These are phyloP conservation scores for Trichomycterus rosablanca DNA, from an alignment of 2,113 vertebrate genomes.

Conservation along the genomic window DNA sequence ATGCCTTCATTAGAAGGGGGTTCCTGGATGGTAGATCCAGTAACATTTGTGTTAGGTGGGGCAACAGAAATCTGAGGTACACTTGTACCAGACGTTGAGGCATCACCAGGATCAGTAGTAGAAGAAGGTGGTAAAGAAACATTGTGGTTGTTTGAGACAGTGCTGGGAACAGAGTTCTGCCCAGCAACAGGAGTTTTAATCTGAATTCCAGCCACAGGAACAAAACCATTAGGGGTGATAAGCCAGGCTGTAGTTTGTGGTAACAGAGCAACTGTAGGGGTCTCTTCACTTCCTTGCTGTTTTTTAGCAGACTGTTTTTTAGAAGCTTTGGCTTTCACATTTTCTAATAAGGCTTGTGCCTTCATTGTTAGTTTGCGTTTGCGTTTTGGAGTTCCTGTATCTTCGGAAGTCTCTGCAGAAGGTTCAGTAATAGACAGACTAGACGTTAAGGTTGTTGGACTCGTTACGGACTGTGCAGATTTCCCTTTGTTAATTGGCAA, in stretches of 20 bases:
- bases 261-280: constrained; percentile 9
- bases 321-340: constrained; percentile 16
- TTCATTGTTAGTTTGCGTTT: constrained; percentile 46
- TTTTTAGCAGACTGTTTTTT: constrained; percentile 7
- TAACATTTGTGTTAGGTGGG: not conserved
- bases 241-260: constrained; percentile 59
- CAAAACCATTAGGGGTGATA: constrained; percentile 58
- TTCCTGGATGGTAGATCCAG: not conserved
- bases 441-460: too few relatives aligned
- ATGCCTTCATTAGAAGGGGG: not conserved
- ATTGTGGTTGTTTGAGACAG: not conserved
- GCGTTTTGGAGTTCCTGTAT: constrained; percentile 27
- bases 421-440: constrained; percentile 3
- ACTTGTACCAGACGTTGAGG: not conserved
- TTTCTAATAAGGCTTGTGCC: constrained; percentile 37
- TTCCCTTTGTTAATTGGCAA: too few relatives aligned
- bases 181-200: not conserved
- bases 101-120: not conserved
- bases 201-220: constrained; percentile 46
- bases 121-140: not conserved
- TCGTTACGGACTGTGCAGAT: too few relatives aligned
- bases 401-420: not conserved
- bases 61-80: not conserved
- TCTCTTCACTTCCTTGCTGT: not conserved
- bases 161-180: not conserved